Base-by-base conservation (phyloP, 2,797 vertebrate genomes). In the Catostomus latipinnis region DNA sequence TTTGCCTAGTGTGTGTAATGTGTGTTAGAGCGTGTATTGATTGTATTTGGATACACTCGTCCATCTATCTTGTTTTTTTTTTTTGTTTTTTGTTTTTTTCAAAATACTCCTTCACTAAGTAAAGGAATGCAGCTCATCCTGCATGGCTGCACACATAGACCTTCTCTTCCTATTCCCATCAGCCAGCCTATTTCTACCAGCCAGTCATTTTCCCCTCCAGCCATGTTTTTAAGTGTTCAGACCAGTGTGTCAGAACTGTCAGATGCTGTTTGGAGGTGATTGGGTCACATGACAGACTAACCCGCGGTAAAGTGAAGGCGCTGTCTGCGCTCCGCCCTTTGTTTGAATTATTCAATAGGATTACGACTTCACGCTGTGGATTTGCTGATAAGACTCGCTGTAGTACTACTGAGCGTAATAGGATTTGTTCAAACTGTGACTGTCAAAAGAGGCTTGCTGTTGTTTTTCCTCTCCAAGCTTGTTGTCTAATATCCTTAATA, bases 181-280 rank as follows among this genome's bases (percentile, higher is more conserved):
- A 48, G 61, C 8, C 54, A n/a, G 46, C 22, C 22, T 22, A 2
- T 22, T 22, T 22, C 22, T 22, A 22, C 22, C 22, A 66, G 85
- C 74, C 66, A n/a, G 60, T 53, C 62, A 14, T 46, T 14, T 76
- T 71, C 46, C 48, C 57, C n/a, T 71, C n/a, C 10, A 63, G 68
- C 68, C 0, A 1, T 56, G 60, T 48, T 10, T 73, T 53, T 66
- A 52, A 58, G 61, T 66, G 74, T 74, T 56, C 86, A 81, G 86
- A 82, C 82, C 82, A 88, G 45, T 16, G 73, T 73, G 71, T 68
- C 78, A n/a, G 80, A 18, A 43, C 69, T 50, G 45, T 74, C 82
- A 1, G 61, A 62, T 81, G 87, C 16, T 34, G 62, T 72, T 85
- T 88, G 67, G 87, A 87, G 88, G 87, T 88, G 78, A 81, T 69